These are phyloP conservation scores for Pangasius krempfi DNA, from an alignment of 2,797 vertebrate genomes.

Conservation along the genomic window DNA sequence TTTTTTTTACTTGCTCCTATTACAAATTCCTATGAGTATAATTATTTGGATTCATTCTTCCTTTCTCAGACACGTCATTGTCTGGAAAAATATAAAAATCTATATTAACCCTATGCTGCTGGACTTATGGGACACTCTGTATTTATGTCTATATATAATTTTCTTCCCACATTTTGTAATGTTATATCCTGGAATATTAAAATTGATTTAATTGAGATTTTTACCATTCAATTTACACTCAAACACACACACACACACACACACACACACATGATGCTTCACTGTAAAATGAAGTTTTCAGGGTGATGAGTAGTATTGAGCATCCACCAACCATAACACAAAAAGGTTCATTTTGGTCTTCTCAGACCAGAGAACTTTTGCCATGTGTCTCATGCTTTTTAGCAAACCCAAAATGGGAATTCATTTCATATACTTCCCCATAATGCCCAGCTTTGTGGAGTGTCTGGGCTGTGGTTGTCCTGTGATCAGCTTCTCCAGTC, in stretches of 20 bases:
- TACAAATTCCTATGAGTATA: background rate
- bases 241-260: no score
- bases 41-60: no score
- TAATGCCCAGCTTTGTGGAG: background rate
- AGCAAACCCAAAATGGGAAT: background rate
- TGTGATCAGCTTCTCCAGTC: background rate
- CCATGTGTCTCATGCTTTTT: background rate
- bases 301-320: background rate
- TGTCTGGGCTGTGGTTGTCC: background rate
- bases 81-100: no score
- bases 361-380: background rate
- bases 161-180: no score
- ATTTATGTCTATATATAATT: no score
- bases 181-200: no score
- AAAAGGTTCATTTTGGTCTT: background rate
- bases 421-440: background rate
- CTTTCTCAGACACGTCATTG: no score
- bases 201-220: no score
- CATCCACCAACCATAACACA: background rate
- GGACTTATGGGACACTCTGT: no score
- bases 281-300: background rate
- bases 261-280: background rate
- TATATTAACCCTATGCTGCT: no score
- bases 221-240: no score
- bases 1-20: background rate